These are phyloP conservation scores for Chaenogobius annularis DNA, from an alignment of 2,113 vertebrate genomes.

Conservation along the genomic window DNA sequence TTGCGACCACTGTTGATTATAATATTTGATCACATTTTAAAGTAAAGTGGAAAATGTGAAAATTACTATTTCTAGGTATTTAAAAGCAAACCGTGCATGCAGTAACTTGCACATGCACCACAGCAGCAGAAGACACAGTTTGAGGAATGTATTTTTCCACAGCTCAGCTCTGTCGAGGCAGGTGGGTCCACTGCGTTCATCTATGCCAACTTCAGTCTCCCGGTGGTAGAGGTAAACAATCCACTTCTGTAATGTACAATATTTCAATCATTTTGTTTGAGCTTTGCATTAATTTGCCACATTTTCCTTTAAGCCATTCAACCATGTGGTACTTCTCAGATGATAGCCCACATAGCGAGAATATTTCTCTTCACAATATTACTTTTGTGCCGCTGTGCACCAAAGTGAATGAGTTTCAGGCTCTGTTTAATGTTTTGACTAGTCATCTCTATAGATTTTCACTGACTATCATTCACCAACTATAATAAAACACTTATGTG, in stretches of 20 bases:
- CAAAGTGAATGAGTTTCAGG: conserved; percentile 14
- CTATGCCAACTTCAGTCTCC: conserved; percentile 88
- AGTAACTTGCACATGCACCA: conserved; percentile 19
- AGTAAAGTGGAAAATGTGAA: conserved; percentile 3
- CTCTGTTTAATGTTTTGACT: conserved; percentile 18
- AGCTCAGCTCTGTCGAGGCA: conserved; percentile 90
- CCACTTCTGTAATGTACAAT: conserved; percentile 4
- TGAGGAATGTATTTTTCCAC: conserved; percentile 62
- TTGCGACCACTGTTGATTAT: neutral
- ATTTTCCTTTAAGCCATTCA: neutral
- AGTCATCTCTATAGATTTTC: conserved; percentile 15
- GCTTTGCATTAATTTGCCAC: neutral
- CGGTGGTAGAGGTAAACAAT: conserved; percentile 85
- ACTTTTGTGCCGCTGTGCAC: conserved; percentile 8
- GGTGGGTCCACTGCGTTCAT: conserved; percentile 92
- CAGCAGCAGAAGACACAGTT: conserved; percentile 28
- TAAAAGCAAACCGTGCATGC: conserved; percentile 15
- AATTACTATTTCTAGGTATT: conserved; percentile 17
- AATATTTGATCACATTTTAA: neutral
- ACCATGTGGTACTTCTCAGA: conserved; percentile 10
- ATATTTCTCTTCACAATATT: conserved; percentile 31
- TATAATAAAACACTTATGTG: neutral
- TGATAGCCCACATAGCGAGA: conserved; percentile 17
- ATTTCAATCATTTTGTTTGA: neutral
- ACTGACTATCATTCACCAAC: neutral